Evolutionary conservation across 2,797 vertebrate species (phyloP), one percentile per base, ranked within the genome.

Genomic region (Dromococcyx pavoninus): DNA sequence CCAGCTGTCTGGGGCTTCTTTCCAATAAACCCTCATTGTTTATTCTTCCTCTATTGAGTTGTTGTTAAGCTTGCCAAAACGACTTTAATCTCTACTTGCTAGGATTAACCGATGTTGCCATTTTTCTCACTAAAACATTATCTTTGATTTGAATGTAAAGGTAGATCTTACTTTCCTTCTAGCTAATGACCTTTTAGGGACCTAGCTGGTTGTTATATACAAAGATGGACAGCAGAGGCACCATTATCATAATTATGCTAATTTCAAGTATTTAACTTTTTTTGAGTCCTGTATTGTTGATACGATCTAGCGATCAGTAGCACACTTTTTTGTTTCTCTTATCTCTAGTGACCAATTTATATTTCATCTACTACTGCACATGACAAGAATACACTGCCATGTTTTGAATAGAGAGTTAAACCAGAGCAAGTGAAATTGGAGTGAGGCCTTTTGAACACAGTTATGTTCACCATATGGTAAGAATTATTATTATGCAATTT

Each of bases 401-500:
- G 13, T 30, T 19, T 30, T 70, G n/a, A 66, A 78, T 1, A 61
- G 51, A 80, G 64, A 80, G 35, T 62, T 91, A 72, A 78, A 83
- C 5, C 44, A 88, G 77, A 75, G 35, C 32, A 86, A 84, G 56
- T 48, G 32, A 79, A 72, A 60, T 23, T 81, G 66, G 21, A 89
- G 56, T 17, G 25, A 66, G 28, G 39, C 7, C n/a, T 74, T 94
- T 89, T 74, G 62, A 75, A 53, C 60, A 43, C 13, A 57, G 60
- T 79, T 75, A 80, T 25, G 17, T 60, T 77, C 74, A 88, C 67
- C 75, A 74, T 78, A 84, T 75, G 48, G 71, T 72, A 95, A 72
- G 61, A 86, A 84, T 88, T 87, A 87, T 91, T 92, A 72, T 77
- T 94, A 64, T 65, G 82, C 51, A 92, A 86, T 88, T 86, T 92